phyloP scores from a whole-genome alignment of 2,113 vertebrate species.

The Rhadina sibilatrix region DNA sequence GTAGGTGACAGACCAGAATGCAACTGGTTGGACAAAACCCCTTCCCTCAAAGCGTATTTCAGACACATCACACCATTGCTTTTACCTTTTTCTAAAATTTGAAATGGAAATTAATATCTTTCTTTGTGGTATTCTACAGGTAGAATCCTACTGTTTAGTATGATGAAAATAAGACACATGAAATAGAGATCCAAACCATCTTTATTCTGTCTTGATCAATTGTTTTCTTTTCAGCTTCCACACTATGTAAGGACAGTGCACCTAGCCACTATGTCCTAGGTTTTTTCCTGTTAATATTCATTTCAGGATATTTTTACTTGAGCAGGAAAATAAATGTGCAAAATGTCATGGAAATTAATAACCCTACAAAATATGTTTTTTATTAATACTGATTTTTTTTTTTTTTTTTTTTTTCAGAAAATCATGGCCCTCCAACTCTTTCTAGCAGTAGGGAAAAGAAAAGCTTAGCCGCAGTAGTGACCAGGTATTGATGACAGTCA shows the following conservation, averaged over 20 bases:
- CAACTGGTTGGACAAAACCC: background rate
- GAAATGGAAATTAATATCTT: background rate
- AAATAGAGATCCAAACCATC: background rate
- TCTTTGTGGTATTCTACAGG: background rate
- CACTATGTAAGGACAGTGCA: background rate
- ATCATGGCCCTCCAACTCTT: background rate
- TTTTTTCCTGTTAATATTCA: background rate
- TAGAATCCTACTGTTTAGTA: background rate
- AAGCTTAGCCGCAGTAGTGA: background rate
- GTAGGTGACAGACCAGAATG: background rate
- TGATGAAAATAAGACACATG: background rate
- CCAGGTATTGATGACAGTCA: background rate
- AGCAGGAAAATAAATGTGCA: background rate
- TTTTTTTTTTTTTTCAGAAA: background rate
- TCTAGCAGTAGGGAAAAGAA: background rate
- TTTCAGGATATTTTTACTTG: background rate
- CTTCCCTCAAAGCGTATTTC: background rate
- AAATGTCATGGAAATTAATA: background rate
- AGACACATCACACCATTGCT: background rate
- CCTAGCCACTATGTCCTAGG: rapidly evolving
- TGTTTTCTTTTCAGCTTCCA: background rate
- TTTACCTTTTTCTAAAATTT: background rate
- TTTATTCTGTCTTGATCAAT: background rate
- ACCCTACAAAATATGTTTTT: background rate
- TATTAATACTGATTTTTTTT: background rate